phyloP scores from a whole-genome alignment of 2,113 vertebrate species.

The Psettodes erumei region DNA sequence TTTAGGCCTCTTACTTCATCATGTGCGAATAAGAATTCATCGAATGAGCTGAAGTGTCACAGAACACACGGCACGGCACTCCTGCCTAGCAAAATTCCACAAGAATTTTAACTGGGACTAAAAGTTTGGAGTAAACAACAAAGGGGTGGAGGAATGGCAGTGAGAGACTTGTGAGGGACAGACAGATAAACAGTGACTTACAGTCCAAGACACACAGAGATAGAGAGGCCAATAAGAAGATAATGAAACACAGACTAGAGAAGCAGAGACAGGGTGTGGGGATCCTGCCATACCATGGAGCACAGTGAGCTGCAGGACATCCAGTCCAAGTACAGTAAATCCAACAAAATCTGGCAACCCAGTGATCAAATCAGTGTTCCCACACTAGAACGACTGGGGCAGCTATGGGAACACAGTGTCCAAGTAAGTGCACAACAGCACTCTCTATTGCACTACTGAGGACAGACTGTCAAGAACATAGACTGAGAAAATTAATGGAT shows the following conservation, averaged over 20 bases:
- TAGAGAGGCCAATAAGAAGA: constrained; percentile 34
- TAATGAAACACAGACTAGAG: constrained; percentile 49
- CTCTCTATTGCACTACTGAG: constrained; percentile 44
- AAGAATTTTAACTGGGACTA: constrained; percentile 8
- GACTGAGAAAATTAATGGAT: constrained; percentile 37
- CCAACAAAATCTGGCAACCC: constrained; percentile 65
- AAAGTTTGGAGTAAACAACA: constrained; percentile 12
- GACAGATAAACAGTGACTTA: constrained; percentile 23
- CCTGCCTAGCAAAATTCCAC: constrained; percentile 6
- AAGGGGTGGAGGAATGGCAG: constrained; percentile 17
- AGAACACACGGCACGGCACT: constrained; percentile 59
- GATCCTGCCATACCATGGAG: constrained; percentile 52
- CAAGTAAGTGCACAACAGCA: constrained; percentile 49
- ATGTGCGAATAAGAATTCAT: constrained; percentile 58
- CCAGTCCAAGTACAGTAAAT: constrained; percentile 77
- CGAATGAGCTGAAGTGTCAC: constrained; percentile 51
- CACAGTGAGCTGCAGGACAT: constrained; percentile 62
- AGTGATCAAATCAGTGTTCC: constrained; percentile 67
- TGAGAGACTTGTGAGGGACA: constrained; percentile 13
- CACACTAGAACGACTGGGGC: constrained; percentile 50
- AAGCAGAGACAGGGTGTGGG: constrained; percentile 28
- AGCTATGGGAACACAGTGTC: constrained; percentile 59
- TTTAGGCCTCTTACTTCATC: constrained; percentile 70
- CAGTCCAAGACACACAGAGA: constrained; percentile 35
- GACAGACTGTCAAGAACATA: constrained; percentile 44